Conservation (phyloP, 2,797 vertebrate species). For the Enteromius fasciolatus region DNA sequence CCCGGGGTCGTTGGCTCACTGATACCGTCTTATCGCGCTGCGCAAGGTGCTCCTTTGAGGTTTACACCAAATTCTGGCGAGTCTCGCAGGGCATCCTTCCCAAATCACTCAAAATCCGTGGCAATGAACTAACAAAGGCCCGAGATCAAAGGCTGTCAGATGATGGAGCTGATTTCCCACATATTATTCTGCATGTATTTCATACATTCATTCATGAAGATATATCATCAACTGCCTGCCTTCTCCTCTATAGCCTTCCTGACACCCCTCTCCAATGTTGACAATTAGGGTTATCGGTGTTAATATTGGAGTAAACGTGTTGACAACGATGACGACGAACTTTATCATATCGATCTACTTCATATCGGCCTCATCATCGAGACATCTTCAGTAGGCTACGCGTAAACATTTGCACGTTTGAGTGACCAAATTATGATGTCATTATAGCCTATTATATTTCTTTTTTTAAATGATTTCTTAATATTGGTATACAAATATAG, state of each 20-base stretch:
- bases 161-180: slow-evolving; percentile 51
- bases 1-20: slow-evolving; percentile 59
- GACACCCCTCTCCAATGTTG: slow-evolving; percentile 6
- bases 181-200: slow-evolving; percentile 50
- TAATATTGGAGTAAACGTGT: not conserved
- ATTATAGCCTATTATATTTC: not conserved
- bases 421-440: not conserved
- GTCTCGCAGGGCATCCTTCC: slow-evolving; percentile 60
- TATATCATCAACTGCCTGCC: slow-evolving; percentile 5
- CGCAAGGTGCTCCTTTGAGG: slow-evolving; percentile 64
- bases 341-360: too few relatives aligned
- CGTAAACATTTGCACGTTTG: not conserved
- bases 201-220: slow-evolving; percentile 55
- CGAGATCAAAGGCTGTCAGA: slow-evolving; percentile 56
- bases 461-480: not conserved
- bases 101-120: slow-evolving; percentile 56
- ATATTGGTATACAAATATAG: not conserved
- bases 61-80: slow-evolving; percentile 61
- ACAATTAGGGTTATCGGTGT: slow-evolving; percentile 9
- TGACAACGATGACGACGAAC: slow-evolving; percentile 14
- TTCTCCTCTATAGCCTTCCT: slow-evolving; percentile 10
- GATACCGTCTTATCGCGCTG: slow-evolving; percentile 66
- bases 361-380: not conserved
- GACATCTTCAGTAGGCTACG: not conserved
- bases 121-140: slow-evolving; percentile 62